Base-by-base conservation (phyloP, 2,888 invertebrate species). In the Clepsis dumicolana region DNA sequence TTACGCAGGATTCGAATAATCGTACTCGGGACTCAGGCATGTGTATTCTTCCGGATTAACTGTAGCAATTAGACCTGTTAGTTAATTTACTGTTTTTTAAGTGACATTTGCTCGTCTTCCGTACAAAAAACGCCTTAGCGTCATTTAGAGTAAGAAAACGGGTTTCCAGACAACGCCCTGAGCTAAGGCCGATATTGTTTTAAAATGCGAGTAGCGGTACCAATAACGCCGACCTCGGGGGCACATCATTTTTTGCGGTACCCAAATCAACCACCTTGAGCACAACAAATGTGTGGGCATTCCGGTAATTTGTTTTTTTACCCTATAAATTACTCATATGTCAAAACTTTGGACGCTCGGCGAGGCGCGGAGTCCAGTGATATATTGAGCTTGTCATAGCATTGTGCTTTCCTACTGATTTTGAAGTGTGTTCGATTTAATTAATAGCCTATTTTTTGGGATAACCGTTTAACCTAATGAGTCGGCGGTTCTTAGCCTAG, bases 241-340 rank as follows among this genome's bases (percentile, higher is more conserved):
- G 73, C 59, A 76, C 79, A 81, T 92, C 79, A 81, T 92, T 93
- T 93, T 93, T 92, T 92, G 92, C 91, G 84, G 79, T 87, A 89
- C 88, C 91, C 92, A 86, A 89, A 92, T 93, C 93, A 91, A 85
- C 85, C 92, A 92, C 87, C 89, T 91, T 90, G 90, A 79, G 78
- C 81, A 77, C 86, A 86, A 90, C 87, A 88, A 92, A 93, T 90
- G 92, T 90, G 91, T 87, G 91, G 91, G 89, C 91, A 91, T 88
- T 89, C 88, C 87, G 75, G 90, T 92, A 91, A 93, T 93, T 92
- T 92, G 86, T 92, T 93, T 93, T 92, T 93, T 92, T 87, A 86
- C 81, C 88, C 90, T 91, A 93, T 93, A 93, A 91, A 93, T 93
- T 88, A 93, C 93, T 93, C 93, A 92, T 84, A 87, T 83, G 93